Evolutionary conservation across 2,888 invertebrate species (phyloP), one percentile per base, ranked within the genome.

Genomic region (Drosophila atripex): DNA sequence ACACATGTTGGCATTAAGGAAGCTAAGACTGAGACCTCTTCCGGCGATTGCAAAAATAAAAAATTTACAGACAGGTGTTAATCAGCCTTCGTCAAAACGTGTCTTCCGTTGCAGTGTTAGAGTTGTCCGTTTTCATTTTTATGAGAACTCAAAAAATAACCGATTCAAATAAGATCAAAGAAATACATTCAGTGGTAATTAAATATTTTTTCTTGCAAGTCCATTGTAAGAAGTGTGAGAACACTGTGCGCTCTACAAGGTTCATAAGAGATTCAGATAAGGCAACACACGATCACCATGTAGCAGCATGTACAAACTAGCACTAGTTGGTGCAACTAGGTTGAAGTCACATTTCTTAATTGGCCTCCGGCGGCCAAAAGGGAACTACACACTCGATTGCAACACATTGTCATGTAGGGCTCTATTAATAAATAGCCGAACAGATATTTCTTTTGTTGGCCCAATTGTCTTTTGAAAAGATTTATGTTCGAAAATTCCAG

Each of bases 171-270:
- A 12, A 21, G 45, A 50, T 41, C 39, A 18, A 49, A 23, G 25
- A 12, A 28, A 11, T 57, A 39, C 49, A 14, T 4, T 18, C 18
- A 0, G 21, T 18, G 43, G 43, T 12, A 78, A 32, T 68, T 55
- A 69, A 61, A 35, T 46, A 38, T 51, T 70, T 51, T 50, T 23
- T 23, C 14, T 41, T 30, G 66, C 46, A 47, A 38, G 65, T 56
- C 59, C 63, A 70, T 73, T 71, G 75, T 78, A 77, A 60, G 75
- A 77, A 58, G 65, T 73, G 75, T 80, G 80, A 82, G 80, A 82
- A 84, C 32, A 61, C 66, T 61, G 57, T 6, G 35, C 18, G 28
- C n/a, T 43, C 18, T 18, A 54, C 60, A 55, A 69, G 59, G 43
- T 52, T 53, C 60, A 64, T 55, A 68, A 64, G 51, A 66, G 72